Base-by-base conservation (phyloP, 2,797 vertebrate species). In the Nasua narica region DNA sequence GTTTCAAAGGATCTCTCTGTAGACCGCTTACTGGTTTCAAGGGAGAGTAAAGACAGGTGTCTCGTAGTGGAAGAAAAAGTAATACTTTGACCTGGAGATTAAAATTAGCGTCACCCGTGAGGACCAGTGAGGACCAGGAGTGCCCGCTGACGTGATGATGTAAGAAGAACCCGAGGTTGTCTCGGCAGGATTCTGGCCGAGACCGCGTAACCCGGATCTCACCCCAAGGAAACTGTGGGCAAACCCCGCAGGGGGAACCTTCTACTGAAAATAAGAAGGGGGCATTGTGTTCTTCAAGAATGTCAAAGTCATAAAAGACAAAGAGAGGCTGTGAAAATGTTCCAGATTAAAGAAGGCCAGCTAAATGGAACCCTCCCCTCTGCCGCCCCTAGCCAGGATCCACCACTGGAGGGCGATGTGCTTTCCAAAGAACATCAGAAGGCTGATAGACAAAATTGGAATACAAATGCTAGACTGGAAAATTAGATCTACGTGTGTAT, bases 341-440 rank as follows among this genome's bases (percentile, higher is more conserved):
- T 69, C 16, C 52, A 76, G 78, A 46, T 78, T 23, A 67, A 87
- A 85, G 65, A n/a, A 96, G 9, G 35, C 52, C 37, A 69, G 90
- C 43, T 7, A 23, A 72, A 74, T 2, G 19, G 15, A 32, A 56
- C 10, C 35, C 5, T n/a, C n/a, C n/a, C n/a, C n/a, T n/a, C n/a
- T n/a, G n/a, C 6, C 2, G 1, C 35, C 32, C 43, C 29, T 43
- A 9, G 16, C 74, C 1, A 1, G 56, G 7, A n/a, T 60, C 87
- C 29, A 40, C 29, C n/a, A 5, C 3, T 69, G 40, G 52, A 69
- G 43, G 23, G 27, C 21, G 32, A 60, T 2, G n/a, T 2, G 25
- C 25, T 21, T 0, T 67, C 65, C 13, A 7, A 25, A 81, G 52
- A 46, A 29, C 43, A n/a, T 7, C 14, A 32, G 1, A 3, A 58